These are phyloP conservation scores for Periphyllus acericola DNA, from an alignment of 2,888 invertebrate genomes.

Conservation along the genomic window DNA sequence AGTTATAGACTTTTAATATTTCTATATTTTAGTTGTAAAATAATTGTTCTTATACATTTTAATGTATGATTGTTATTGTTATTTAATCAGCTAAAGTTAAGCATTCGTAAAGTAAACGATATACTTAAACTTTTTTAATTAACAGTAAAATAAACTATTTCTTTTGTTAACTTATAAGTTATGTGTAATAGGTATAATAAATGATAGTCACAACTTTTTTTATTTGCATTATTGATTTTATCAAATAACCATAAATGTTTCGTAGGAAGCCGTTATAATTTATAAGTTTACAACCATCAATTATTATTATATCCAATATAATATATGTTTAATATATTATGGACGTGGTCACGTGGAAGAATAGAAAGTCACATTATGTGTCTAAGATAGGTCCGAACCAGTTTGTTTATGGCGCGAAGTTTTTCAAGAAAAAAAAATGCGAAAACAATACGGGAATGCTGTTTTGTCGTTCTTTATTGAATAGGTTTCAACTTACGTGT, in stretches of 20 bases:
- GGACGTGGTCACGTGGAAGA: background rate
- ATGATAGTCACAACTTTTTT: background rate
- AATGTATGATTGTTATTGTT: background rate
- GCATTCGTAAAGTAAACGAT: background rate
- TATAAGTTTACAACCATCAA: background rate
- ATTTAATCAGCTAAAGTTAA: background rate
- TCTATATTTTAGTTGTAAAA: no score
- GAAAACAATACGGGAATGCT: constrained; percentile 49
- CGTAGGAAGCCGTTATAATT: background rate
- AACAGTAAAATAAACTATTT: no score
- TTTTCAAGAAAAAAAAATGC: constrained; percentile 42
- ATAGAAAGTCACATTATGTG: constrained; percentile 29
- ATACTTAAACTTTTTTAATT: no score
- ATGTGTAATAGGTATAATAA: no score
- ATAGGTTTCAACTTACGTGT: constrained; percentile 24
- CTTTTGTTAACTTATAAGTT: no score
- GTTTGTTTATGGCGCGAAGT: constrained; percentile 23
- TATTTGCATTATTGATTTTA: background rate
- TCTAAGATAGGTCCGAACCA: constrained; percentile 20
- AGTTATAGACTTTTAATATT: no score
- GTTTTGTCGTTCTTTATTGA: background rate
- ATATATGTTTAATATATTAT: background rate
- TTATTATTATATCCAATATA: background rate
- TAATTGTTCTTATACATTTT: background rate
- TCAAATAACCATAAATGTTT: background rate